phyloP scores from a whole-genome alignment of 2,797 vertebrate genomes.

The Lacerta agilis region DNA sequence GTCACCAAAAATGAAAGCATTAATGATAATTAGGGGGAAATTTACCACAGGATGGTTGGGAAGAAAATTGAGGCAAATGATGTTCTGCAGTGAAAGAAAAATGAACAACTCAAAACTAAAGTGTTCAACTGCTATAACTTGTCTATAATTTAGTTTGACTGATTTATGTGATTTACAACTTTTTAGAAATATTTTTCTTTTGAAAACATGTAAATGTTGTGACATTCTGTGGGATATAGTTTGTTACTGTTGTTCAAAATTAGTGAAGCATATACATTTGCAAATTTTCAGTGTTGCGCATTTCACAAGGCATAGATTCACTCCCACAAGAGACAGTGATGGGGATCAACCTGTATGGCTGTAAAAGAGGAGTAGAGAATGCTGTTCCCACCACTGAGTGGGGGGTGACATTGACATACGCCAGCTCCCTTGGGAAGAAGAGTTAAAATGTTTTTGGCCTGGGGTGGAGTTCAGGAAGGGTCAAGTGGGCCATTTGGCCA shows the following conservation, averaged over 20 bases:
- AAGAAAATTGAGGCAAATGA: not conserved
- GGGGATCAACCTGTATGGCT: no score
- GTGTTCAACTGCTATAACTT: not conserved
- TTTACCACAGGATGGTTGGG: not conserved
- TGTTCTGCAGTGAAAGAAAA: not conserved
- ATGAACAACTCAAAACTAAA: not conserved
- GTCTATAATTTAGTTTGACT: not conserved
- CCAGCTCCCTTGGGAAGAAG: no score
- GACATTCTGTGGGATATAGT: not conserved
- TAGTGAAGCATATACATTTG: not conserved
- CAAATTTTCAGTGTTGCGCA: not conserved
- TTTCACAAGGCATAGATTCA: not conserved
- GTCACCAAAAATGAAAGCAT: conserved; percentile 21
- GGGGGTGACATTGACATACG: no score
- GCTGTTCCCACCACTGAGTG: no score
- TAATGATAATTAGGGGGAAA: not conserved
- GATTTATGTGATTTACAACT: not conserved
- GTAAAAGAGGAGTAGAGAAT: no score
- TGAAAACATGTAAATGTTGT: not conserved
- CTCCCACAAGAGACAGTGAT: no score
- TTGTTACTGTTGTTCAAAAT: not conserved
- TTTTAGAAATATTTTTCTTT: not conserved
- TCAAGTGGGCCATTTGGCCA: no score
- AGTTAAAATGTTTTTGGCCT: no score
- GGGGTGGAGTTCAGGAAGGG: no score